Evolutionary conservation across 2,113 vertebrate genomes (phyloP), one percentile per base, ranked within the genome.

Genomic region (Apaloderma vittatum): DNA sequence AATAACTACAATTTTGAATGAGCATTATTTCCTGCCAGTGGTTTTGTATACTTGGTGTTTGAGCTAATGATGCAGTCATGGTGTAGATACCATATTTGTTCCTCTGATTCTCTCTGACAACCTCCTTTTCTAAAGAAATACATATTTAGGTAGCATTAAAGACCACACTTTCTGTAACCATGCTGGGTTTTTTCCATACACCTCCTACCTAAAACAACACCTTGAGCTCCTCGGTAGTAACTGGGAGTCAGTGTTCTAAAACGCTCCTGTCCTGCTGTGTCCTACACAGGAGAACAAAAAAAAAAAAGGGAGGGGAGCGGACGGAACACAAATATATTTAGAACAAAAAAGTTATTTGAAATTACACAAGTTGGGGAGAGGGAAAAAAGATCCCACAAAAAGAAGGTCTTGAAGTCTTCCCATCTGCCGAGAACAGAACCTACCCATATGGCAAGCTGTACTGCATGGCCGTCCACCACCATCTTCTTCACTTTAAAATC

Each of bases 191-290:
- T 27, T 51, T 54, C 19, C 40, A 7, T 36, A 14, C 3, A 34
- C 11, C 11, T 92, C 87, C 7, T 97, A 97, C 96, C 97, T 90
- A 98, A 87, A 92, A 97, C 86, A 86, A 98, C 68, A 43, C 97
- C 97, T 88, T 98, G 97, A 91, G 97, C 96, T 54, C 96, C 97
- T 91, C 96, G 59, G 91, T 97, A 97, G 26, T 97, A 98, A 71
- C 88, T 97, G 52, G 95, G 96, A 43, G 94, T 97, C 63, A 98
- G 51, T 1, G 96, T 62, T 63, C 97, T 90, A 67, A 97, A 98
- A 22, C 91, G 68, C 29, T 98, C 97, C 55, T 97, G 97, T 73
- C 97, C 97, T 70, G 95, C 97, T 43, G 97, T 98, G 36, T 97
- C 97, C 97, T 98, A 21, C 9, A 55, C 29, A 57, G 49, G 16